A percentile compares a stretch with the other conserved stretches of the same genome.
Conservation (phyloP, 2,888 invertebrate genomes). For the Morpho achilles region DNA sequence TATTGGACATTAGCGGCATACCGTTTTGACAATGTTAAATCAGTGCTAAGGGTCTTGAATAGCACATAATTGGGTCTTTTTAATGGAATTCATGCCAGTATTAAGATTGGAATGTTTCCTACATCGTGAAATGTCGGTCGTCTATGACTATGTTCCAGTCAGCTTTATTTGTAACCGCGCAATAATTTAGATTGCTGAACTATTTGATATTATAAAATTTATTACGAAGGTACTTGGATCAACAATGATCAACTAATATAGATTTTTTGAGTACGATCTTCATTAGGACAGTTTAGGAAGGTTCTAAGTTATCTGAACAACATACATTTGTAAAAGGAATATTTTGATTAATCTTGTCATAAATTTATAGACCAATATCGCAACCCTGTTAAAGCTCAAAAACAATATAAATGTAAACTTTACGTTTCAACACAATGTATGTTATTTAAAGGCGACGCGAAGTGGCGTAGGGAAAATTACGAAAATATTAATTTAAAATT, state of each 20-base stretch:
- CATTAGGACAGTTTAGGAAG: too few species aligned
- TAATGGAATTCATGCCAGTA: constrained; percentile 14
- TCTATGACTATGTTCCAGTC: constrained; percentile 26
- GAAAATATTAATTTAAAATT: constrained; percentile 29
- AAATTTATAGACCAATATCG: too few species aligned
- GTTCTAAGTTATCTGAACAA: too few species aligned
- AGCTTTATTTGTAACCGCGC: constrained; percentile 33
- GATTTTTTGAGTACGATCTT: too few species aligned
- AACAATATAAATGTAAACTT: background rate
- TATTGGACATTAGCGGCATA: constrained; percentile 10
- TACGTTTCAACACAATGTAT: too few species aligned
- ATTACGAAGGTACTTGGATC: background rate
- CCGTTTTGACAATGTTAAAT: constrained; percentile 17
- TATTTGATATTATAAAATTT: background rate
- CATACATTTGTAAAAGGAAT: too few species aligned
- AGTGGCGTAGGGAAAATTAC: constrained; percentile 20
- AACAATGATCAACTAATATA: too few species aligned
- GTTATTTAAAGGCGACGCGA: background rate
- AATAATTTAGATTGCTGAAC: constrained; percentile 1
- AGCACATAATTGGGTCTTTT: constrained; percentile 18
- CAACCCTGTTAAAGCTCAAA: too few species aligned
- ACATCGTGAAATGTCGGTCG: constrained; percentile 56
- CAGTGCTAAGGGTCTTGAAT: constrained; percentile 12
- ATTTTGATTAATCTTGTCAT: too few species aligned
- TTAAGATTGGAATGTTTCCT: constrained; percentile 19